Base-by-base conservation (phyloP, 2,113 vertebrate genomes). In the Pelvicachromis taeniatus region DNA sequence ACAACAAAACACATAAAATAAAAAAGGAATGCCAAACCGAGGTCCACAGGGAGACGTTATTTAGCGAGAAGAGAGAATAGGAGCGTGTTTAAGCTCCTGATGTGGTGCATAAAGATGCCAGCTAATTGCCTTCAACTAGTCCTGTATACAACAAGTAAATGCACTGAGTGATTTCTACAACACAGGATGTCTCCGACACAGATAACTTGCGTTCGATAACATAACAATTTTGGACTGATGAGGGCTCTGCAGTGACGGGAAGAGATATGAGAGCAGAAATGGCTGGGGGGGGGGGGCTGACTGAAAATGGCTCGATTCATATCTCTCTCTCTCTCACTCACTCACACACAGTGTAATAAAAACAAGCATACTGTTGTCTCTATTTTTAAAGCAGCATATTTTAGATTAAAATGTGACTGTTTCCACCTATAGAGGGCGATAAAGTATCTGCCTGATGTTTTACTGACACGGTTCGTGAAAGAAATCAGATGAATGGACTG, bases 21-120 rank as follows among this genome's bases (percentile, higher is more conserved):
- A 77, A 83, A 56, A 40, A 1, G 82, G 85, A 92, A 92, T 90
- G 91, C 55, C 16, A 53, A 84, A 56, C 82, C 26, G 9, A 84
- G 50, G 82, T 91, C 83, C 40, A n/a, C 13, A 42, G 1, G 50
- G n/a, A 77, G 50, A 82, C 3, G 55, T 23, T 50, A 11, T 35
- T 29, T 6, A 26, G 40, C 81, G 19, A 8, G 6, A 5, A 42
- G 52, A 40, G n/a, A 75, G 19, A 50, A 73, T 4, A 52, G 33
- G 59, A 50, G 42, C n/a, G 70, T 1, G 9, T 75, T 75, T 75
- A 26, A 54, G 40, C 33, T n/a, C 63, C 45, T 56, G 2, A 55
- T 70, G 19, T 23, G 54, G 35, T n/a, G 14, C 59, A 82, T 16
- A 29, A 56, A 31, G 21, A 45, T 29, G 40, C 31, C 48, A 52